phyloP scores from a whole-genome alignment of 2,113 vertebrate genomes.

The Saimiri boliviensis region DNA sequence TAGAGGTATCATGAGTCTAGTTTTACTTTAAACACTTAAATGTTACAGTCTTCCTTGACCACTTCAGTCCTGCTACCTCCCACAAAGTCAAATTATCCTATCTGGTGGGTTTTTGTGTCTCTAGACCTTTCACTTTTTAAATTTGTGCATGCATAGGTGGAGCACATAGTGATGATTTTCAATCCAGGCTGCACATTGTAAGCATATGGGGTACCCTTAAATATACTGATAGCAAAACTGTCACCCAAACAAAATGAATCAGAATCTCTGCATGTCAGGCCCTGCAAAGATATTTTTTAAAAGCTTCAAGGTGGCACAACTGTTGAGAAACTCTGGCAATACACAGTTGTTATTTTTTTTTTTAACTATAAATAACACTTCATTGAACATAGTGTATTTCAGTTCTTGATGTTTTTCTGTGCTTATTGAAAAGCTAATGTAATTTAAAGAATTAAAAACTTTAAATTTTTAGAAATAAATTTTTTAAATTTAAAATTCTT shows the following conservation, averaged over 20 bases:
- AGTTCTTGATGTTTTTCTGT: not conserved
- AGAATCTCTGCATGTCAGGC: not conserved
- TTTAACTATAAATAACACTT: not conserved
- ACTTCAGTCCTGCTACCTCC: not conserved
- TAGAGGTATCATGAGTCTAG: not conserved
- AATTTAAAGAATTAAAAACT: not conserved
- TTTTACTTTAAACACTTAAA: not conserved
- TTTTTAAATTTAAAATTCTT: too few species aligned
- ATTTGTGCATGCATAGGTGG: not conserved
- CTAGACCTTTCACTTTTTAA: not conserved
- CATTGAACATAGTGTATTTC: not conserved
- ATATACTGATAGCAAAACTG: not conserved
- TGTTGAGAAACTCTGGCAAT: not conserved
- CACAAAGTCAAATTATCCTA: accelerated
- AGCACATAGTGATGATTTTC: not conserved
- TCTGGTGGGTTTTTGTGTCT: not conserved
- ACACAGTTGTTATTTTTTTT: not conserved
- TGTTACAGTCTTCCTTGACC: not conserved
- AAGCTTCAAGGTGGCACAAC: not conserved
- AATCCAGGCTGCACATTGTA: not conserved
- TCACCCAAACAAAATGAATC: not conserved
- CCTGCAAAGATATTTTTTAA: not conserved
- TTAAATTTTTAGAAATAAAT: not conserved
- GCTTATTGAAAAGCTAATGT: not conserved
- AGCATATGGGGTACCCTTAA: not conserved